Base-by-base conservation (phyloP, 2,888 invertebrate genomes). In the Noctua janthe region DNA sequence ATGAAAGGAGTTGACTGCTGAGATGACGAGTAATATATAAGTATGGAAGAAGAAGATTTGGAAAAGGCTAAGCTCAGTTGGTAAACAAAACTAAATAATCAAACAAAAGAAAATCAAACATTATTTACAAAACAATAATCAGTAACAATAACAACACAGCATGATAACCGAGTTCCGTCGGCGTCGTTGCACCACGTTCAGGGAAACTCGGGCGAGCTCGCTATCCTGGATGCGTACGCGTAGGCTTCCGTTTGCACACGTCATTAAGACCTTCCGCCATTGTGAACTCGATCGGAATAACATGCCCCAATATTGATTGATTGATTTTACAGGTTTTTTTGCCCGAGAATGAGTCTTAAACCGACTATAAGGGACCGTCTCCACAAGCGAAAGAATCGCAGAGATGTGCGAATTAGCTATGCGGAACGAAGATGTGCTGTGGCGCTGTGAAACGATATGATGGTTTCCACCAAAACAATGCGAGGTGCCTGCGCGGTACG, bases 181-280 rank as follows among this genome's bases (percentile, higher is more conserved):
- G 15, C 62, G 74, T 23, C 64, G 17, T 87, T 87, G 81, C 89
- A 64, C 74, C 87, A 88, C 66, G 23, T 35, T 47, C 69, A 59
- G 81, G 77, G 86, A 84, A 87, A 86, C 84, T 83, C 75, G 70
- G 62, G 78, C 71, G 72, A 80, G 43, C 71, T 82, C 71, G 71
- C 49, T 86, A 83, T 87, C 85, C 88, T 85, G 87, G 88, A 85
- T 83, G 78, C 80, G 71, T 62, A n/a, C n/a, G 72, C 84, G 76
- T 39, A 72, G 59, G 47, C 43, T 85, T 87, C 87, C 81, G 85
- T 80, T 84, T 47, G 43, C 78, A 81, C 77, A 82, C 84, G 78
- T 88, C 78, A 78, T 83, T 80, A 75, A 29, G 49, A 78, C 71
- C 66, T 81, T 84, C 76, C 76, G 72, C 80, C 64, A 74, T 74